Conservation (phyloP, 1,140 invertebrate species). For the Euschistus heros region DNA sequence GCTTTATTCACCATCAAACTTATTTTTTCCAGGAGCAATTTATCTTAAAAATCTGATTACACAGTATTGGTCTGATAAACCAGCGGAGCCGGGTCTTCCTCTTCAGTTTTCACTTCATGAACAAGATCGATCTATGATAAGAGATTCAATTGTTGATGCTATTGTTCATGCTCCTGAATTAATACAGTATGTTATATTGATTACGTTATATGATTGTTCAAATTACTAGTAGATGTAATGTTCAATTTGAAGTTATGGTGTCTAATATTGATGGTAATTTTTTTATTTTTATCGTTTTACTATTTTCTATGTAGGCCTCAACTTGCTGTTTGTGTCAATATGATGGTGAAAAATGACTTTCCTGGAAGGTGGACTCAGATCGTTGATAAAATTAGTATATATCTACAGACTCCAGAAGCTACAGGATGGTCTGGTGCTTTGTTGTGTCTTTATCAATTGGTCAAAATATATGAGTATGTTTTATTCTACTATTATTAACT, state of each 20-base stretch:
- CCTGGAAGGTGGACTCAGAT: slow-evolving; percentile 91
- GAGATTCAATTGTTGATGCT: slow-evolving; percentile 89
- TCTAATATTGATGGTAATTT: too few species aligned
- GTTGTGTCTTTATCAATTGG: slow-evolving; percentile 83
- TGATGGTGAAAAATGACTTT: slow-evolving; percentile 93
- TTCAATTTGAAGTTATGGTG: neutral
- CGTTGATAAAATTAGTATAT: slow-evolving; percentile 84
- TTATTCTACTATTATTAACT: slow-evolving; percentile 6
- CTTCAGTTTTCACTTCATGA: slow-evolving; percentile 85
- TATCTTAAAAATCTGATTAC: slow-evolving; percentile 93
- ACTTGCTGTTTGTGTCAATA: slow-evolving; percentile 79
- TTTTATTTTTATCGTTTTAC: neutral
- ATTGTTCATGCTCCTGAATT: slow-evolving; percentile 84
- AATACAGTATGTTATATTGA: slow-evolving; percentile 48
- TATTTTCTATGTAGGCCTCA: slow-evolving; percentile 57
- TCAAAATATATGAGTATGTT: slow-evolving; percentile 87
- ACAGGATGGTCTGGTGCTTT: slow-evolving; percentile 85
- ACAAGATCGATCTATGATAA: slow-evolving; percentile 86
- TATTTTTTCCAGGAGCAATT: slow-evolving; percentile 55
- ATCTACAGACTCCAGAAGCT: slow-evolving; percentile 70
- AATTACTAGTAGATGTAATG: neutral
- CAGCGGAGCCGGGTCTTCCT: slow-evolving; percentile 57
- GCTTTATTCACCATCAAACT: neutral
- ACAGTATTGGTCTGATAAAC: slow-evolving; percentile 79
- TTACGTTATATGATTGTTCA: neutral